Evolutionary conservation across 2,113 vertebrate genomes (phyloP).

Genomic region (Cervus canadensis): DNA sequence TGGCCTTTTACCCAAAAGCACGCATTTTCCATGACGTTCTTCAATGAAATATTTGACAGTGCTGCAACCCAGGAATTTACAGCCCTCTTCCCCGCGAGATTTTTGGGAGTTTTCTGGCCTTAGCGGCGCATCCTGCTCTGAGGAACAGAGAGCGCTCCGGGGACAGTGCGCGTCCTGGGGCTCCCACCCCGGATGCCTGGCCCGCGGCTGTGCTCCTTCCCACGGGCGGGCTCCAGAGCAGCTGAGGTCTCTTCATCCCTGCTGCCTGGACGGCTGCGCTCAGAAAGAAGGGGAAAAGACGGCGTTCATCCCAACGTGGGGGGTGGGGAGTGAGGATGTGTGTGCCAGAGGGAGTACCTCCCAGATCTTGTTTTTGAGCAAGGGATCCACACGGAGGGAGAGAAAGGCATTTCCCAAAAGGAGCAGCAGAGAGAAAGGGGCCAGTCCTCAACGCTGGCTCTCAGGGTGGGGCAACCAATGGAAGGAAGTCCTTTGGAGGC

Average conservation of each 20-base stretch:
- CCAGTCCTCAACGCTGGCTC: rapidly evolving
- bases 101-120: constrained; percentile 73
- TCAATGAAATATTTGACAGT: constrained; percentile 89
- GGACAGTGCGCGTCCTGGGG: not conserved
- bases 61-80: constrained; percentile 85
- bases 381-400: not conserved
- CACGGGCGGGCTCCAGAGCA: constrained; percentile 23
- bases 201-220: not conserved
- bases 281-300: not conserved
- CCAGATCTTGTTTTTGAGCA: not conserved
- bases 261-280: not conserved
- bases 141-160: not conserved
- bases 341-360: not conserved
- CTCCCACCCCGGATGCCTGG: not conserved
- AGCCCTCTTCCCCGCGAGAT: constrained; percentile 80
- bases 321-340: not conserved
- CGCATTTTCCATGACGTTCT: constrained; percentile 92
- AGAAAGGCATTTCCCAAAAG: not conserved
- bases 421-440: too few relatives aligned
- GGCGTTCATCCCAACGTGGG: not conserved
- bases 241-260: constrained; percentile 12
- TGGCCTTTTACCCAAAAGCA: constrained; percentile 73
- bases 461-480: rapidly evolving
- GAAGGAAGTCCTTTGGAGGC: not conserved
- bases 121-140: not conserved